phyloP scores from a whole-genome alignment of 2,888 invertebrate species.

The Acrocyrtus sp. region DNA sequence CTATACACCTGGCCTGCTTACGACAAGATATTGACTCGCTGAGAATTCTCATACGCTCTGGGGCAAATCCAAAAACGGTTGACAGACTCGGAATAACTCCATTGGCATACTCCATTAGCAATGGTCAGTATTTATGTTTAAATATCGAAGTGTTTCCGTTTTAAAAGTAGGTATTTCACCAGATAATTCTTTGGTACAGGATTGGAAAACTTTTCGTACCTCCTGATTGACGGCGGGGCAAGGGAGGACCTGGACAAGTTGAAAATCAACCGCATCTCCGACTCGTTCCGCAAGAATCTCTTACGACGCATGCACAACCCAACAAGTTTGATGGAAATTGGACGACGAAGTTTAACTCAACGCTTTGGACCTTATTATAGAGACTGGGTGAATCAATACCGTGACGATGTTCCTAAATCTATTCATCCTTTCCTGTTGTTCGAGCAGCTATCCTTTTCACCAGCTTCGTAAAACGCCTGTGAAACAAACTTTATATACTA shows the following conservation, averaged over 20 bases:
- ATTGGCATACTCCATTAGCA: constrained; percentile 46
- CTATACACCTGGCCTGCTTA: constrained; percentile 58
- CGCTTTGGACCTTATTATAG: constrained; percentile 47
- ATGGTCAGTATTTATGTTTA: constrained; percentile 33
- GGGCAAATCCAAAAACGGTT: constrained; percentile 55
- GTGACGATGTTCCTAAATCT: constrained; percentile 49
- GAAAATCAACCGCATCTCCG: constrained; percentile 34
- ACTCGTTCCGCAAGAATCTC: constrained; percentile 38
- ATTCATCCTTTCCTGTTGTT: constrained; percentile 48
- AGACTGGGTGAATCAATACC: constrained; percentile 54
- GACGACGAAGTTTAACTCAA: constrained; percentile 27
- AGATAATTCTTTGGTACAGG: constrained; percentile 28
- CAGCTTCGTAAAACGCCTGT: too few relatives aligned
- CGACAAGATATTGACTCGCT: constrained; percentile 55
- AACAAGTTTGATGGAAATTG: constrained; percentile 38
- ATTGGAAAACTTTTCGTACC: constrained; percentile 43
- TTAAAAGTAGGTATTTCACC: not conserved
- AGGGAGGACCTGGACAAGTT: constrained; percentile 47
- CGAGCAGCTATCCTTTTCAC: constrained; percentile 16
- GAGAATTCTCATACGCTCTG: constrained; percentile 52
- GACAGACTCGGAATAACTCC: constrained; percentile 58
- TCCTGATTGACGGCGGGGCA: constrained; percentile 57
- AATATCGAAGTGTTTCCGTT: not conserved
- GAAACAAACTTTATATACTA: too few relatives aligned
- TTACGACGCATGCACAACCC: constrained; percentile 45